phyloP scores from a whole-genome alignment of 2,888 invertebrate species.

The Callimorpha dominula region DNA sequence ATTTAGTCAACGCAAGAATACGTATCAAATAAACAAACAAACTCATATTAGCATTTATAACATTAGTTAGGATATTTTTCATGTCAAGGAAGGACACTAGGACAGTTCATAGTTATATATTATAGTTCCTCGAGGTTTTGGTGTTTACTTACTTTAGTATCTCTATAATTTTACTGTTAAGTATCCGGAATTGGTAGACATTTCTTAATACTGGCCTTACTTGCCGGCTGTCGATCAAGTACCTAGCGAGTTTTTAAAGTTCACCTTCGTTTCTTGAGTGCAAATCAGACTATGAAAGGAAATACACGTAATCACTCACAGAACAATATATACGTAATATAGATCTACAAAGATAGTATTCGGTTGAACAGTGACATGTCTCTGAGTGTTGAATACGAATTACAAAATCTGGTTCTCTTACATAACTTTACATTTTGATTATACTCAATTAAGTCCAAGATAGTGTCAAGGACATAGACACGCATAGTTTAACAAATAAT shows the following conservation, averaged over 20 bases:
- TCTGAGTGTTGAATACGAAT: neutral
- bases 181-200: neutral
- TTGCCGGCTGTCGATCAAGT: neutral
- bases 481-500: conserved; percentile 26
- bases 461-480: conserved; percentile 36
- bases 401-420: conserved; percentile 10
- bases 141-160: neutral
- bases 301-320: neutral
- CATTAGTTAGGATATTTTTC: neutral
- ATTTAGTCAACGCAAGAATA: neutral
- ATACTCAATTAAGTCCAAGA: conserved; percentile 7
- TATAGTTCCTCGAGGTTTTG: neutral
- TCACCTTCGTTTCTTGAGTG: neutral
- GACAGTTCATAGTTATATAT: too few relatives aligned
- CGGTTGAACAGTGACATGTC: neutral
- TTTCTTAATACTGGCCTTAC: neutral
- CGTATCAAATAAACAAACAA: neutral
- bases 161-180: neutral
- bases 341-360: neutral
- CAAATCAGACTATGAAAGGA: neutral
- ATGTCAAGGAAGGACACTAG: too few relatives aligned
- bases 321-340: neutral
- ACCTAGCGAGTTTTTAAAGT: neutral
- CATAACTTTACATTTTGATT: conserved; percentile 7
- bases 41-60: neutral